Evolutionary conservation across 2,113 vertebrate genomes (phyloP), one percentile per base, ranked within the genome.

Genomic region (Centropus bengalensis): DNA sequence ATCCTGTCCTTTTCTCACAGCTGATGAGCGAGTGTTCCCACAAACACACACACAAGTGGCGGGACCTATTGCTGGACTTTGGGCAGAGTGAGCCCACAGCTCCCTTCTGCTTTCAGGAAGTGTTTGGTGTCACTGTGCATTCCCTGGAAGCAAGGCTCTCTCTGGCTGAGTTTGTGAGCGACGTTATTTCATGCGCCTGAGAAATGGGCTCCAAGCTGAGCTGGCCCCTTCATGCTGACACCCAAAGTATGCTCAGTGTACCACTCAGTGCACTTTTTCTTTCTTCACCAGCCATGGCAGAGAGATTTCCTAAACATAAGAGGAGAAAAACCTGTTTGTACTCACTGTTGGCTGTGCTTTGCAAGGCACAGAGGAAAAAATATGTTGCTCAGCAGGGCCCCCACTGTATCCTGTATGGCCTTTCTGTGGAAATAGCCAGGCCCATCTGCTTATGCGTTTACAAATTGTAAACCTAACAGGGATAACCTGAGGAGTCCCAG

Each of bases 331-430:
- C 4, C 62, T 66, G 23, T 56, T 73, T 10, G 3, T 62, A 36
- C 32, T 85, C 67, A 69, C 63, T 70, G 78, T 70, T 95, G 75
- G 79, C 85, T 83, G 82, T 1, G 8, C 82, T 93, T 96, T 89
- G 64, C 62, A 90, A 94, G 49, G 71, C 0, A 0, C 22, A 91
- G 76, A 93, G 90, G 85, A 91, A 95, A 95, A 96, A 96, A 88
- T 93, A 93, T 32, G n/a, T 33, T 93, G 75, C 85, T 91, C 94
- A 81, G 88, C 79, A 67, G 95, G 87, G 88, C 64, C 64, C 44
- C 94, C 77, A 68, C 76, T 88, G 71, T 51, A 91, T 86, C 79
- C 89, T 97, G 93, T 93, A 68, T 2, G 6, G 85, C 76, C 91
- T 67, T 91, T 87, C 82, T 82, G 64, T 83, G 88, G 40, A 85